These are phyloP conservation scores for Plagodis pulveraria DNA, from an alignment of 2,888 invertebrate species.

Conservation along the genomic window DNA sequence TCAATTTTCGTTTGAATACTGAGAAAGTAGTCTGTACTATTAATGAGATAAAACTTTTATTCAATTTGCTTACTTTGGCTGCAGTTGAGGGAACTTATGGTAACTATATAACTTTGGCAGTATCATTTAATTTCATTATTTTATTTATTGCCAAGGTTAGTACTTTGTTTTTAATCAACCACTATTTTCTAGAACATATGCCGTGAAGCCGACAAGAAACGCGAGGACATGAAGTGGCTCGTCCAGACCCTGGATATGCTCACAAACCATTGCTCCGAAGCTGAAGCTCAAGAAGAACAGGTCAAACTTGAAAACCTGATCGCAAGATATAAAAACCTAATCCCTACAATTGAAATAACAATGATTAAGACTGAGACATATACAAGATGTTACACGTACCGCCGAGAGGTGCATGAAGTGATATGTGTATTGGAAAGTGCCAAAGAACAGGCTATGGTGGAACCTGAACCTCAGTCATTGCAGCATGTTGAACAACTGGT, in stretches of 20 bases:
- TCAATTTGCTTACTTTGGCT: slow-evolving; percentile 33
- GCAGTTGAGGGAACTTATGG: slow-evolving; percentile 43
- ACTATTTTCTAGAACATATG: slow-evolving; percentile 89
- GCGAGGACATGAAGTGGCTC: slow-evolving; percentile 98
- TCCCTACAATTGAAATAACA: slow-evolving; percentile 96
- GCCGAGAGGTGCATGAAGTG: slow-evolving; percentile 94
- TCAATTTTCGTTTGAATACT: neutral
- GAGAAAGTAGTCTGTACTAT: neutral
- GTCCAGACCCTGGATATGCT: slow-evolving; percentile 95
- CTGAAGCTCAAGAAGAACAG: slow-evolving; percentile 92
- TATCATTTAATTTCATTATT: neutral
- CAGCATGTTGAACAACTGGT: slow-evolving; percentile 91
- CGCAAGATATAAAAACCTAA: slow-evolving; percentile 94
- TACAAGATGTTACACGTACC: slow-evolving; percentile 96
- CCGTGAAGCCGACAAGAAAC: slow-evolving; percentile 94
- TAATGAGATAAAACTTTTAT: slow-evolving; percentile 15
- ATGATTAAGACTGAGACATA: slow-evolving; percentile 97
- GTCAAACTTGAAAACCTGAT: slow-evolving; percentile 92
- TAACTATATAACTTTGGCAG: slow-evolving; percentile 26
- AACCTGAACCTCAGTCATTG: slow-evolving; percentile 88
- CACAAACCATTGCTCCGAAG: slow-evolving; percentile 92
- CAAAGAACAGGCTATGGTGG: slow-evolving; percentile 88
- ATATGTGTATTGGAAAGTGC: slow-evolving; percentile 91
- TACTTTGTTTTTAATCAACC: neutral
- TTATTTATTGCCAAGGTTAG: neutral